Base-by-base conservation (phyloP, 2,888 invertebrate species). In the Caenorhabditis auriculariae region DNA sequence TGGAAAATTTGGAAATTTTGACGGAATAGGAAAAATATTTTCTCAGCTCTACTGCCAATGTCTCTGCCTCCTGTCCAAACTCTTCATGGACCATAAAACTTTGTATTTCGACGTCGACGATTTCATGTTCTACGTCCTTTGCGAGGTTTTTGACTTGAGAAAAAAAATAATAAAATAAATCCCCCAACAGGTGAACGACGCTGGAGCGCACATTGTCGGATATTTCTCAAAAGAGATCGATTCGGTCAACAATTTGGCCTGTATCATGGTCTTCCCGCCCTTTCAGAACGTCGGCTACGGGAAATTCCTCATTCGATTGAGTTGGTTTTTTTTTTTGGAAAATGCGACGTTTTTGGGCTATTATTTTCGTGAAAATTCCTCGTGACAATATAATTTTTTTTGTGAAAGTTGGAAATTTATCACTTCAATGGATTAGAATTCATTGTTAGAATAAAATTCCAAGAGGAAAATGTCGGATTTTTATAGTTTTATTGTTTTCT, bases 61-160 rank as follows among this genome's bases (percentile, higher is more conserved):
- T 83, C 85, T 96, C 46, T 96, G 96, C 85, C 85, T 96, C 64
- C 86, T 95, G 73, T 95, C 96, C 32, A 96, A 96, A 84, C 85
- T 96, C 67, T 96, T 96, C 84, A 85, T 96, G 61, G 96, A 96
- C 81, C 95, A 96, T 82, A 96, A 96, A 86, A 96, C 94, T 0
- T 85, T 96, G 23, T 96, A 94, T 83, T 96, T 93, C 84, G 95
- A 96, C 83, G 95, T 95, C 52, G 93, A 94, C 79, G 94, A 95
- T 37, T 96, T 96, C 84, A 85, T 92, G 67, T 96, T 96, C 84
- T 96, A 96, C 83, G 90, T 93, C 72, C 85, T 93, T 41, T 91
- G 91, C 82, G 95, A 95, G 59, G 68, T 65, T 23, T 26, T n/a
- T 3, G 12, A n/a, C n/a, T n/a, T n/a, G n/a, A n/a, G n/a, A 3